These are phyloP conservation scores for Dryadula phaetusa DNA, from an alignment of 2,888 invertebrate genomes.

Conservation along the genomic window DNA sequence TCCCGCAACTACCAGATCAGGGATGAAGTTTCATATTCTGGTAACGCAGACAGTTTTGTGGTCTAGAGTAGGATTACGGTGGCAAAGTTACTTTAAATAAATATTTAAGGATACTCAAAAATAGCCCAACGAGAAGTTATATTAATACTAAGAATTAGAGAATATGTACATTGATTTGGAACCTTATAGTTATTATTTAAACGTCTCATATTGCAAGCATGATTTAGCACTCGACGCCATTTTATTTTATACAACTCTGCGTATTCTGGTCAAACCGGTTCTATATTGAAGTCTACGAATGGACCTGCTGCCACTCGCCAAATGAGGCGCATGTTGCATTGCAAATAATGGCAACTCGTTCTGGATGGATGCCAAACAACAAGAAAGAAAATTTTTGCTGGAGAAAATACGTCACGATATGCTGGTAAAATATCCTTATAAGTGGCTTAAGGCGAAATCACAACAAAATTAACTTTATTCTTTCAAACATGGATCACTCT, in stretches of 20 bases:
- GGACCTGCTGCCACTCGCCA: constrained; percentile 78
- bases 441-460: too few species aligned
- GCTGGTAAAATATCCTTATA: background rate
- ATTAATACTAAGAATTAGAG: constrained; percentile 54
- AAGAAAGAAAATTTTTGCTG: constrained; percentile 47
- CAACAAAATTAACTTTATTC: background rate
- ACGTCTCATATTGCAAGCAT: constrained; percentile 58
- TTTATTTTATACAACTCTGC: constrained; percentile 69
- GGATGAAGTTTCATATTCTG: constrained; percentile 26
- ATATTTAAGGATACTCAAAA: constrained; percentile 63
- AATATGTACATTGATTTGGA: constrained; percentile 49
- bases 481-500: background rate
- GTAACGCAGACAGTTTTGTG: constrained; percentile 23
- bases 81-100: constrained; percentile 51
- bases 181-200: constrained; percentile 55
- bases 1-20: background rate
- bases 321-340: constrained; percentile 74
- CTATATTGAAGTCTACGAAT: constrained; percentile 69
- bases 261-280: constrained; percentile 82
- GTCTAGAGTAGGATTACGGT: constrained; percentile 43
- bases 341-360: constrained; percentile 62
- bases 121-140: constrained; percentile 62
- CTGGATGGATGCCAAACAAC: constrained; percentile 54
- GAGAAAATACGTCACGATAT: constrained; percentile 34
- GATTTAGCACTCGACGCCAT: constrained; percentile 58